Conservation (phyloP, 2,888 invertebrate species). For the Zaprionus lineosus region DNA sequence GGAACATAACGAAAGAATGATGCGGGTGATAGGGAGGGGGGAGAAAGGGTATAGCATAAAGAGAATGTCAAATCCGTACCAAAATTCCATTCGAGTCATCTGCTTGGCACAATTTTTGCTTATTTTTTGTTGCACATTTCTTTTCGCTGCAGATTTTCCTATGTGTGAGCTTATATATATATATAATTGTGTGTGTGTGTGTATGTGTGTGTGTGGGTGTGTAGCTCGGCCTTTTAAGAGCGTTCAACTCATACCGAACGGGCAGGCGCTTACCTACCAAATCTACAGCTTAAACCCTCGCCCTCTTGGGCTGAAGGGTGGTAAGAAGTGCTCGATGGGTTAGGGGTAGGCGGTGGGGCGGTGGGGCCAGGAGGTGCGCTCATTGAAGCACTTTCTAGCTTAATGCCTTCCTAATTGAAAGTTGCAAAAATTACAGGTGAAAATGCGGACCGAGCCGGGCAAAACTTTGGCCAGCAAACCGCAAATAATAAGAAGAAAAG, state of each 20-base stretch:
- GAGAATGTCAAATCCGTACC: constrained; percentile 46
- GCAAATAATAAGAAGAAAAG: constrained; percentile 65
- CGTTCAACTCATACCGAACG: constrained; percentile 17
- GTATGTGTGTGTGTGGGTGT: too few relatives aligned
- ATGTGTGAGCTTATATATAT: too few relatives aligned
- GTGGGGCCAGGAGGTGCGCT: not conserved
- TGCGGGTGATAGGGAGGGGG: not conserved
- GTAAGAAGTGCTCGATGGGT: not conserved
- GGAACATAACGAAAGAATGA: too few relatives aligned
- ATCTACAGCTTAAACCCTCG: not conserved
- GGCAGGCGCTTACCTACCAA: not conserved
- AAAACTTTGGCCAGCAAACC: constrained; percentile 51
- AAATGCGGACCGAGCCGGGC: constrained; percentile 29
- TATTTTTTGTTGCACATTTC: constrained; percentile 41
- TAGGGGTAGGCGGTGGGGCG: not conserved
- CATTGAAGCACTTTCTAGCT: constrained; percentile 70
- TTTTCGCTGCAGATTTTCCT: constrained; percentile 29
- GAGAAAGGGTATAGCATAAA: not conserved
- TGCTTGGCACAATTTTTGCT: constrained; percentile 34
- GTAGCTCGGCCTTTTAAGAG: constrained; percentile 52
- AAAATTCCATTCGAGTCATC: constrained; percentile 46
- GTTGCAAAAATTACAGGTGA: constrained; percentile 60
- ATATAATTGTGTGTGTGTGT: too few relatives aligned
- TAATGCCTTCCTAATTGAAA: constrained; percentile 78
- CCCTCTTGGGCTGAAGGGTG: not conserved